Conservation (phyloP, 1,140 invertebrate species). For the Drosophila parvula region DNA sequence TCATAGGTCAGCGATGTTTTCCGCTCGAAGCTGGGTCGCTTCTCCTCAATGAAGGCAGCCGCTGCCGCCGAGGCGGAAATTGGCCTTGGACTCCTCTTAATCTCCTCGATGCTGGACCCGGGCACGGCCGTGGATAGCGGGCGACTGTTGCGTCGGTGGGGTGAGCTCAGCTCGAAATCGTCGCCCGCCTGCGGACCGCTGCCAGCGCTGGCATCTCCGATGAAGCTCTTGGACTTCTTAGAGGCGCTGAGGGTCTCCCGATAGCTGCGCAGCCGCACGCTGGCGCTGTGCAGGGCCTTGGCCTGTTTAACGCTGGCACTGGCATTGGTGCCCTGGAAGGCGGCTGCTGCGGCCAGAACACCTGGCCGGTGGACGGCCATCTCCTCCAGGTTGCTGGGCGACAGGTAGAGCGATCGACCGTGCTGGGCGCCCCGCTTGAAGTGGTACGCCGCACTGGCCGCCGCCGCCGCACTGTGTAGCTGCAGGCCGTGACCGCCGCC, state of each 20-base stretch:
- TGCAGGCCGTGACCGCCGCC: conserved; percentile 58
- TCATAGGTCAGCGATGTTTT: conserved; percentile 77
- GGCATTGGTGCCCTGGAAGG: conserved; percentile 81
- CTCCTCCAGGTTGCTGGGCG: conserved; percentile 81
- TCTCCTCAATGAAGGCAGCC: conserved; percentile 78
- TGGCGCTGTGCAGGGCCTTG: conserved; percentile 83
- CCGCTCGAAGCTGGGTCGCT: conserved; percentile 79
- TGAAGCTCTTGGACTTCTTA: conserved; percentile 84
- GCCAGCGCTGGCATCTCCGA: conserved; percentile 62
- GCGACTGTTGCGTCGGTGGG: conserved; percentile 83
- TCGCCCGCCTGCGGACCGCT: conserved; percentile 45
- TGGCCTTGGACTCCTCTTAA: conserved; percentile 79
- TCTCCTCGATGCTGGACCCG: conserved; percentile 68
- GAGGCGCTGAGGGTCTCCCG: conserved; percentile 78
- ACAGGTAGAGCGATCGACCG: conserved; percentile 78
- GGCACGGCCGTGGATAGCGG: conserved; percentile 73
- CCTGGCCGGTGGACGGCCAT: conserved; percentile 73
- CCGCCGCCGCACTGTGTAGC: conserved; percentile 76
- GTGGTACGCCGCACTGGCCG: conserved; percentile 77
- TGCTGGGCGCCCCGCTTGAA: conserved; percentile 80
- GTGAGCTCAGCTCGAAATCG: conserved; percentile 82
- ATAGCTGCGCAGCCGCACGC: conserved; percentile 77
- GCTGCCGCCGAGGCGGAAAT: conserved; percentile 65
- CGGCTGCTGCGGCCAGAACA: conserved; percentile 71
- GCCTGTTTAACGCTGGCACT: conserved; percentile 80